These are phyloP conservation scores for Merops nubicus DNA, from an alignment of 2,113 vertebrate genomes.

Conservation along the genomic window DNA sequence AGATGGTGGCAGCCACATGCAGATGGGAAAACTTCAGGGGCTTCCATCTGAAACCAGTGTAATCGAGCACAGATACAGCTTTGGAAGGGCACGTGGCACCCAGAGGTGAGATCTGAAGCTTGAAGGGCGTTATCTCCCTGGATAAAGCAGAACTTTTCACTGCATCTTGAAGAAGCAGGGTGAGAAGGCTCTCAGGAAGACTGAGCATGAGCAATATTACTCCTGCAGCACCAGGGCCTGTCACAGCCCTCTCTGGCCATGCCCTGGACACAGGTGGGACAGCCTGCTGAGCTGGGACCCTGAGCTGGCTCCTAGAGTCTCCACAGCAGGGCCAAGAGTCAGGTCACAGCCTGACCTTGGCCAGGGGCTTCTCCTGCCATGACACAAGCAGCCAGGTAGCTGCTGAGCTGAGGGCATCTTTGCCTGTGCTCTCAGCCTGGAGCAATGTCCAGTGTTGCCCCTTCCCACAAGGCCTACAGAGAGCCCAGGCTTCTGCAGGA, in stretches of 20 bases:
- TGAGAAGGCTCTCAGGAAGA: not conserved
- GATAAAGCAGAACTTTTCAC: not conserved
- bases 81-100: not conserved
- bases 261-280: not conserved
- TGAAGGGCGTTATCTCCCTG: not conserved
- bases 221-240: not conserved
- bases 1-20: fast-evolving
- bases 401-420: not conserved
- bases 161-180: not conserved
- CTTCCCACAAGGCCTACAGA: not conserved
- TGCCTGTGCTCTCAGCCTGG: not conserved
- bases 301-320: fast-evolving
- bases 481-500: not conserved
- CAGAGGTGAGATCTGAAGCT: not conserved
- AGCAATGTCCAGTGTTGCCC: not conserved
- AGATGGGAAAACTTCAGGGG: fast-evolving
- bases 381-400: not conserved
- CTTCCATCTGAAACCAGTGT: not conserved
- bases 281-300: not conserved
- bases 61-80: not conserved
- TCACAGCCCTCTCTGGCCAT: too few species aligned
- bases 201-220: not conserved
- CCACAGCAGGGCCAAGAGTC: not conserved
- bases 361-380: not conserved
- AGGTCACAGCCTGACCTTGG: not conserved